A percentile compares a stretch with the other conserved stretches of the same genome.
phyloP scores from a whole-genome alignment of 2,113 vertebrate species.

The Ochotona princeps region DNA sequence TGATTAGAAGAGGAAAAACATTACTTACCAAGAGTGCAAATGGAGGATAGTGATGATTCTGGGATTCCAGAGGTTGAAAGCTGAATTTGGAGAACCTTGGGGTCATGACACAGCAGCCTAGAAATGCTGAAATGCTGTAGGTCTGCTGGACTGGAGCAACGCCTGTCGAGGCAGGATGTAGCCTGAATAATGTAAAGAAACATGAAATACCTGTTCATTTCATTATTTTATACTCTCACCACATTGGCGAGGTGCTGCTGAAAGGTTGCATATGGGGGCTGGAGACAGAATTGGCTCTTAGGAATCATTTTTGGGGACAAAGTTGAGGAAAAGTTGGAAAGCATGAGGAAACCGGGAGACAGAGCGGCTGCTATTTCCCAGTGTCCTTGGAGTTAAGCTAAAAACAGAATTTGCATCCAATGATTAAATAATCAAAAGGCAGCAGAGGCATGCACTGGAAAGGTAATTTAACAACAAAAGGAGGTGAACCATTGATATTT shows the following conservation, averaged over 20 bases:
- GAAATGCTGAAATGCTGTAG: not conserved
- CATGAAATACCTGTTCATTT: not conserved
- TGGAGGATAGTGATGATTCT: no score
- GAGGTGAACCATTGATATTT: not conserved
- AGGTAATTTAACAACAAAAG: not conserved
- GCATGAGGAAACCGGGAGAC: fast-evolving
- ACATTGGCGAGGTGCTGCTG: not conserved
- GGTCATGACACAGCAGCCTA: fast-evolving
- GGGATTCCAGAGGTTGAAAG: no score
- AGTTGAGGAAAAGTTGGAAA: not conserved
- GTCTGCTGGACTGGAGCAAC: not conserved
- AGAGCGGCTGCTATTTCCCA: not conserved
- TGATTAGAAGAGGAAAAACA: conserved; percentile 3
- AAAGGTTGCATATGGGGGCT: not conserved
- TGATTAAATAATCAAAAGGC: not conserved
- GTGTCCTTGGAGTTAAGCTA: not conserved
- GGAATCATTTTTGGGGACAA: not conserved
- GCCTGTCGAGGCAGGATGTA: not conserved
- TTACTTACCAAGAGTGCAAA: not conserved
- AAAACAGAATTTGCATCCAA: not conserved
- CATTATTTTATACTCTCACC: not conserved
- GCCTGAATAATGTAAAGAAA: not conserved
- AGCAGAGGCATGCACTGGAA: not conserved
- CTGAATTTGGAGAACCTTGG: not conserved
- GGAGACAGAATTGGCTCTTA: not conserved